A percentile compares a stretch with the other conserved stretches of the same genome.
These are phyloP conservation scores for Psittacula echo DNA, from an alignment of 2,797 vertebrate species.

Conservation along the genomic window DNA sequence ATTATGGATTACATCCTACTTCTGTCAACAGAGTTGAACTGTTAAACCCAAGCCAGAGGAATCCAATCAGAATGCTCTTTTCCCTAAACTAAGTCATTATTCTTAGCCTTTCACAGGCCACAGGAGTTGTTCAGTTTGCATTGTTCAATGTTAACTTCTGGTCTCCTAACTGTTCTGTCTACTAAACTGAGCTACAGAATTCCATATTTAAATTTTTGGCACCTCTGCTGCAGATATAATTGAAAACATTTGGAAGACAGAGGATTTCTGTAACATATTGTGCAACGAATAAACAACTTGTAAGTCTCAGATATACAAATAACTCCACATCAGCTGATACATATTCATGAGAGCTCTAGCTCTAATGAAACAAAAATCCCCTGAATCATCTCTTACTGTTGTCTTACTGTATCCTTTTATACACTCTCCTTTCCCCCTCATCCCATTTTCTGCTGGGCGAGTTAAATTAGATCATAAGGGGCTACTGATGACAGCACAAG, in stretches of 20 bases:
- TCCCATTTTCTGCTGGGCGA: neutral
- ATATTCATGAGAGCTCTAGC: neutral
- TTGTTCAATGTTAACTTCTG: neutral
- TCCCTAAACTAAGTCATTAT: neutral
- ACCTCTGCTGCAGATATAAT: neutral
- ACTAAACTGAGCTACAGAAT: neutral
- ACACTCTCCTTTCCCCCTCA: fast-evolving
- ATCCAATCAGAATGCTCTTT: neutral
- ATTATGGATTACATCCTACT: neutral
- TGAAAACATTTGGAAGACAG: neutral
- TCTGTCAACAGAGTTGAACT: neutral
- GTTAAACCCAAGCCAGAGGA: neutral
- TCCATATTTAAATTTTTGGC: neutral
- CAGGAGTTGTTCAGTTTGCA: neutral
- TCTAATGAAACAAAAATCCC: neutral
- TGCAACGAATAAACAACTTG: neutral
- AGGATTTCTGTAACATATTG: neutral
- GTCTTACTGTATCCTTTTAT: neutral
- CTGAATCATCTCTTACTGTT: neutral
- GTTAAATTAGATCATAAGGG: neutral
- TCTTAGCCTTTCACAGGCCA: neutral
- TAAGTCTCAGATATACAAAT: neutral
- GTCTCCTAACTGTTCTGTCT: neutral
- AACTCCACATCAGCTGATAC: neutral
- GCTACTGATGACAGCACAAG: neutral